phyloP scores from a whole-genome alignment of 2,113 vertebrate genomes.

The Lasiurus cinereus region DNA sequence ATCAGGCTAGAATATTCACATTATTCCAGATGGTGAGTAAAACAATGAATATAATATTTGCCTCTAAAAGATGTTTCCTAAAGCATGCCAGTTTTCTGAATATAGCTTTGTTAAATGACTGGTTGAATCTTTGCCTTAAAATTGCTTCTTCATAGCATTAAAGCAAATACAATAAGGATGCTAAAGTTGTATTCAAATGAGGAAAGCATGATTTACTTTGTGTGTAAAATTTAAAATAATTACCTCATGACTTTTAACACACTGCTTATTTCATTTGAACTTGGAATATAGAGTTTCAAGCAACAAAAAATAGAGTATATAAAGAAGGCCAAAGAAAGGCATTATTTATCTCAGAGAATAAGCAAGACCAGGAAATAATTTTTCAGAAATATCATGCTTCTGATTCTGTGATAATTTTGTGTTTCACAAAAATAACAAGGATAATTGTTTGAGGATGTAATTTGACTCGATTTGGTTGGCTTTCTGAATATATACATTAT shows the following conservation, averaged over 20 bases:
- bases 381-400: conserved; percentile 41
- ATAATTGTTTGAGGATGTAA: background rate
- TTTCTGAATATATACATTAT: background rate
- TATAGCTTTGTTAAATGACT: conserved; percentile 54
- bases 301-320: background rate
- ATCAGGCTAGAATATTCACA: conserved; percentile 34
- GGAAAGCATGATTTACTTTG: background rate
- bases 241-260: conserved; percentile 41
- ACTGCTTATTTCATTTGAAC: conserved; percentile 41
- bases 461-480: background rate
- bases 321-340: background rate
- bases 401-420: background rate
- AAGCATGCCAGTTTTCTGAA: conserved; percentile 61
- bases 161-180: conserved; percentile 52
- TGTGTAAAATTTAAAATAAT: background rate
- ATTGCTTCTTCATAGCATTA: conserved; percentile 43
- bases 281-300: conserved; percentile 43
- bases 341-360: conserved; percentile 30
- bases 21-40: conserved; percentile 47
- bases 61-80: conserved; percentile 28
- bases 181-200: conserved; percentile 46
- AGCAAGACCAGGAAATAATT: conserved; percentile 2
- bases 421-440: conserved; percentile 1
- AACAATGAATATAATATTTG: conserved; percentile 64
- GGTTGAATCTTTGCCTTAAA: conserved; percentile 59